Conservation (phyloP, 2,113 vertebrate genomes). For the Atrichornis clamosus region DNA sequence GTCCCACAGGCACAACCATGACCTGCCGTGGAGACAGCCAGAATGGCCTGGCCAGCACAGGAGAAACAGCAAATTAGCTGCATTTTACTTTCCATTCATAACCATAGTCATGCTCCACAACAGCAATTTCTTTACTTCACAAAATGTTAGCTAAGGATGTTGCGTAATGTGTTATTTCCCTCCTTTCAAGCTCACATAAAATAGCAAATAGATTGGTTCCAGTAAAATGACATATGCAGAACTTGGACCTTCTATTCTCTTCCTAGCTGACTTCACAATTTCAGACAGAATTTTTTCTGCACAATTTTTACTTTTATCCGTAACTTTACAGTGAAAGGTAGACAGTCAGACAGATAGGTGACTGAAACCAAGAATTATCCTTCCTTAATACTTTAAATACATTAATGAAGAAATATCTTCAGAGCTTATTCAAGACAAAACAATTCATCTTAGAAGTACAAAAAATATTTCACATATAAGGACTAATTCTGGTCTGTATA, state of each 20-base stretch:
- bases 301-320: not conserved
- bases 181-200: not conserved
- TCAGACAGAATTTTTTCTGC: not conserved
- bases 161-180: not conserved
- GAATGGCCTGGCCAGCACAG: constrained; percentile 81
- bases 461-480: not conserved
- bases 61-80: not conserved
- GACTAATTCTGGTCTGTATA: not conserved
- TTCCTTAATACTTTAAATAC: not conserved
- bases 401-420: not conserved
- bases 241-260: not conserved
- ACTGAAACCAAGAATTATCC: not conserved
- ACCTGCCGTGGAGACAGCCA: constrained; percentile 92
- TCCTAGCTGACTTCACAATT: not conserved
- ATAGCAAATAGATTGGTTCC: not conserved
- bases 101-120: not conserved
- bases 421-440: not conserved
- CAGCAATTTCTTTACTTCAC: not conserved
- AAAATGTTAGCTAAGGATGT: not conserved
- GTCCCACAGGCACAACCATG: constrained; percentile 91
- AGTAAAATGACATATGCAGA: not conserved
- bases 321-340: not conserved
- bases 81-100: not conserved
- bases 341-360: not conserved
- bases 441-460: not conserved